Base-by-base conservation (phyloP, 2,888 invertebrate genomes). In the Dicycla oo region DNA sequence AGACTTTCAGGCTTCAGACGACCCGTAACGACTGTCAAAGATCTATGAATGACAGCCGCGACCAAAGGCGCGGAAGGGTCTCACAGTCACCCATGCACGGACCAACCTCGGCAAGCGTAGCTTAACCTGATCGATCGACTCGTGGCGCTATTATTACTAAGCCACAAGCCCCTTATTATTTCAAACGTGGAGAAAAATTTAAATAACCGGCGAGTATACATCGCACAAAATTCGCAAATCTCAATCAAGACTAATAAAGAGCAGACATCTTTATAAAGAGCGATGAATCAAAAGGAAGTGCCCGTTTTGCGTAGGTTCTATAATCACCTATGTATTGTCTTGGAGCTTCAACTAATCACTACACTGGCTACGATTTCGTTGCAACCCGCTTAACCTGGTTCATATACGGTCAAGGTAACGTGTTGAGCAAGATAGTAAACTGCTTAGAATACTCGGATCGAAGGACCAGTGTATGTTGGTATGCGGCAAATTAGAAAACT, bases 281-380 rank as follows among this genome's bases (percentile, higher is more conserved):
- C 80, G 82, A 85, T 85, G 85, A 85, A 85, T 85, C 86, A 83
- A 85, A 85, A 85, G 85, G 86, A 85, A 73, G 73, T 84, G 43
- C 68, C 57, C 74, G 68, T 69, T 83, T 81, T 86, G 85, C 85
- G 85, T 85, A 85, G 85, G 85, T 84, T 84, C 69, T 71, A 63
- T 84, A 84, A 84, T 83, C 69, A 72, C 63, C 78, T 84, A 82
- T 80, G 81, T 85, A 83, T 80, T 75, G 73, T 73, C 69, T 78
- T 73, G 30, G 30, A 69, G 66, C 34, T 23, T 8, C 38, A 78
- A 73, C 79, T 82, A 74, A 78, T 78, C 62, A 78, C 67, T 71
- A 73, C 30, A 78, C 69, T 45, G 49, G 69, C 67, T 78, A 81
- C 57, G 62, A 75, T 81, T 75, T 86, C 65, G 75, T 71, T 75